These are phyloP conservation scores for Phalera bucephala DNA, from an alignment of 2,888 invertebrate genomes.

Conservation along the genomic window DNA sequence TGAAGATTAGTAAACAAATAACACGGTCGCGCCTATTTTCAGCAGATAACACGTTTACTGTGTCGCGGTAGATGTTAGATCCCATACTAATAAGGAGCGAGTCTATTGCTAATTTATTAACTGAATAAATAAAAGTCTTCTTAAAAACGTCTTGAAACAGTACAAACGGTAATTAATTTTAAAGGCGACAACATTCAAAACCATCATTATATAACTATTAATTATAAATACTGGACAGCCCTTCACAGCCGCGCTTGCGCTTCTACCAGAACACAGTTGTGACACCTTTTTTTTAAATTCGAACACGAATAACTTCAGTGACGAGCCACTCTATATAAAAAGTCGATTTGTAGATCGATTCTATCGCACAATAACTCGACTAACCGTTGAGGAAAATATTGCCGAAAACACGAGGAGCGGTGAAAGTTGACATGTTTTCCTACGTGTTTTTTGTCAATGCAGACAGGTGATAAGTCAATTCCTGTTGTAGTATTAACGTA, in stretches of 20 bases:
- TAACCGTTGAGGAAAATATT: slow-evolving; percentile 19
- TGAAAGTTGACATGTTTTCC: slow-evolving; percentile 19
- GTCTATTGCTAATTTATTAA: too few relatives aligned
- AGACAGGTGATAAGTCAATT: slow-evolving; percentile 2
- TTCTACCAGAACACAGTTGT: slow-evolving; percentile 7
- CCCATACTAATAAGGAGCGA: too few relatives aligned
- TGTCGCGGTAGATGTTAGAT: too few relatives aligned
- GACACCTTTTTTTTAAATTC: slow-evolving; percentile 20
- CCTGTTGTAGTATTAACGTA: too few relatives aligned
- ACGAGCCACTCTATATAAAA: slow-evolving; percentile 13
- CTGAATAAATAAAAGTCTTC: too few relatives aligned
- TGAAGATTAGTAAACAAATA: too few relatives aligned
- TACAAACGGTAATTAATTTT: too few relatives aligned
- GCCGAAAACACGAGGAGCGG: slow-evolving; percentile 3
- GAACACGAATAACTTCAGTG: slow-evolving; percentile 11
- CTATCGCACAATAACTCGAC: slow-evolving; percentile 8
- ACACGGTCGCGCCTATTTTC: too few relatives aligned
- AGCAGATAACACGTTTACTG: too few relatives aligned
- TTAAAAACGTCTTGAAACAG: too few relatives aligned
- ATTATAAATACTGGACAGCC: slow-evolving; percentile 24
- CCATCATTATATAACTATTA: too few relatives aligned
- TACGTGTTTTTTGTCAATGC: slow-evolving; percentile 7
- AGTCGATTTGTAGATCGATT: slow-evolving; percentile 5
- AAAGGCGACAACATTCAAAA: too few relatives aligned
- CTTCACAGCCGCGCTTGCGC: slow-evolving; percentile 5